Evolutionary conservation across 2,113 vertebrate species (phyloP).

Genomic region (Megaleporinus macrocephalus): DNA sequence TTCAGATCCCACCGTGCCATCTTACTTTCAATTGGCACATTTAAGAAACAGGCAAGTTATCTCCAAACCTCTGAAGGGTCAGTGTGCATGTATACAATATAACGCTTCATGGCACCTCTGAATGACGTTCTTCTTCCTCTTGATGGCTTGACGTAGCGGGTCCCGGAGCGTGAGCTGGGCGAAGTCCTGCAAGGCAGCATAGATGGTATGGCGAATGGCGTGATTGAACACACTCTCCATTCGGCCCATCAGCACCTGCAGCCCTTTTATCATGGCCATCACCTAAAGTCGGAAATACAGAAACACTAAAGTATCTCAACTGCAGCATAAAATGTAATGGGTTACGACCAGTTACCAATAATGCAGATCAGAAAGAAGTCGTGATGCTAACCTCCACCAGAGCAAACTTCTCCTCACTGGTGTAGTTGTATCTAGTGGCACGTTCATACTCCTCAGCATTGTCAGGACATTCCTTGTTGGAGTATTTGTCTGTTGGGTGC

Average conservation of each 20-base stretch:
- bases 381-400: slow-evolving; percentile 82
- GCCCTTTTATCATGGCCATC: slow-evolving; percentile 90
- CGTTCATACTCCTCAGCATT: slow-evolving; percentile 89
- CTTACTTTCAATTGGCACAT: too few species aligned
- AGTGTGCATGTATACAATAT: neutral
- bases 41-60: neutral
- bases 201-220: slow-evolving; percentile 89
- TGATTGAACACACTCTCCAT: slow-evolving; percentile 94
- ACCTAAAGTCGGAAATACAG: slow-evolving; percentile 70
- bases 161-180: slow-evolving; percentile 86
- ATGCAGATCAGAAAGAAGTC: neutral
- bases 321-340: neutral
- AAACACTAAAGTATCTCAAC: neutral
- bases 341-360: too few species aligned
- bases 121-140: slow-evolving; percentile 90
- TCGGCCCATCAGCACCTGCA: slow-evolving; percentile 89
- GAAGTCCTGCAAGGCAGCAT: slow-evolving; percentile 87
- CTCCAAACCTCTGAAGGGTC: neutral
- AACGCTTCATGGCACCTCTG: slow-evolving; percentile 77
- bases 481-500: slow-evolving; percentile 90
- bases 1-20: too few species aligned
- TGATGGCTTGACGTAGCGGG: slow-evolving; percentile 87
- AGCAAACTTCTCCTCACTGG: slow-evolving; percentile 89
- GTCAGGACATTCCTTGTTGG: slow-evolving; percentile 90
- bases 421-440: slow-evolving; percentile 90